Percentiles rank a stretch among this genome's conserved stretches.
These are phyloP conservation scores for Charanyca ferruginea DNA, from an alignment of 2,888 invertebrate genomes.

Conservation along the genomic window DNA sequence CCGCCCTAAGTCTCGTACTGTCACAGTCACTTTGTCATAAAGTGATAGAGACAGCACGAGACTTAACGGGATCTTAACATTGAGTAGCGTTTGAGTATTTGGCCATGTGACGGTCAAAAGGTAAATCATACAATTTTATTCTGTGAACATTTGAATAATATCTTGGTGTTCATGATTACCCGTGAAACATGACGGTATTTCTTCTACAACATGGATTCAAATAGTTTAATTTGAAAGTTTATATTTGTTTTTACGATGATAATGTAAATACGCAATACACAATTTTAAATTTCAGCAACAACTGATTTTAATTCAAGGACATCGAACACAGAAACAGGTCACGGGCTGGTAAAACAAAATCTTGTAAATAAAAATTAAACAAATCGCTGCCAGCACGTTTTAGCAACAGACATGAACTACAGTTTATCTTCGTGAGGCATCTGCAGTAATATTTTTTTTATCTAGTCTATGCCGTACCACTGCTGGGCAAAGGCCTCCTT, in stretches of 20 bases:
- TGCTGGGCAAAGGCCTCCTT: too few relatives aligned
- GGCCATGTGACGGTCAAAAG: too few relatives aligned
- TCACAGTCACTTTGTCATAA: too few relatives aligned
- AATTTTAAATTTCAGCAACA: slow-evolving; percentile 13
- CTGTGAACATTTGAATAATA: slow-evolving; percentile 1
- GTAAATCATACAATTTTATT: slow-evolving; percentile 29
- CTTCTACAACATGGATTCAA: neutral
- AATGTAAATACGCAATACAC: neutral
- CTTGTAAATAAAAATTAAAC: neutral
- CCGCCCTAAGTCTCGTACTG: too few relatives aligned
- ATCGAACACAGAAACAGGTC: slow-evolving; percentile 5
- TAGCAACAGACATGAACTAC: neutral
- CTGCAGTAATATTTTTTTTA: too few relatives aligned
- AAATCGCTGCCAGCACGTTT: neutral
- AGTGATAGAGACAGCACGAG: too few relatives aligned
- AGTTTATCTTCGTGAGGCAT: neutral
- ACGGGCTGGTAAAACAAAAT: slow-evolving; percentile 1
- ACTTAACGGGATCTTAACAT: too few relatives aligned
- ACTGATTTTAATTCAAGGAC: slow-evolving; percentile 26
- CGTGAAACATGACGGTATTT: slow-evolving; percentile 1
- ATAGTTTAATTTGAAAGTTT: slow-evolving; percentile 5
- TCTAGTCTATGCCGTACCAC: too few relatives aligned
- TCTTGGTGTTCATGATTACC: slow-evolving; percentile 10
- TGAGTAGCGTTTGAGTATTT: too few relatives aligned
- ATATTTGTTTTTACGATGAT: neutral